These are phyloP conservation scores for Ethmia dodecea DNA, from an alignment of 2,888 invertebrate genomes.

Conservation along the genomic window DNA sequence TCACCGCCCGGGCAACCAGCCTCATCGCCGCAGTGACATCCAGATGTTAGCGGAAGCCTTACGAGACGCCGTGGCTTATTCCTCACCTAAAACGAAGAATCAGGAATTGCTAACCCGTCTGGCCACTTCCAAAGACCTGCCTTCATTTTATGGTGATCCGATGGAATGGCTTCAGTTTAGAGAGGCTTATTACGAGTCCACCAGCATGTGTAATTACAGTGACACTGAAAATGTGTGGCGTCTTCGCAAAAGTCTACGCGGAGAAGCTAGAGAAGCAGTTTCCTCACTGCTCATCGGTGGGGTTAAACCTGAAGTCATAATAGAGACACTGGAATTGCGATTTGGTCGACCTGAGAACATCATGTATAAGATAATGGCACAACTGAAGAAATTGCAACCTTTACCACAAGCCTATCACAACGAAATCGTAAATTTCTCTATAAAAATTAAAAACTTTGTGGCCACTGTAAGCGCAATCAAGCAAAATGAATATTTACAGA, in stretches of 20 bases:
- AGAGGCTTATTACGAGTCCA: slow-evolving; percentile 21
- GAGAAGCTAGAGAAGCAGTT: slow-evolving; percentile 14
- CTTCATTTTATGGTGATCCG: slow-evolving; percentile 19
- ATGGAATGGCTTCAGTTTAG: slow-evolving; percentile 25
- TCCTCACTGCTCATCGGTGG: slow-evolving; percentile 1
- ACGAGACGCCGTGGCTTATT: neutral
- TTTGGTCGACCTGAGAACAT: slow-evolving; percentile 18
- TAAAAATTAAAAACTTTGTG: slow-evolving; percentile 21
- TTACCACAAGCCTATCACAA: slow-evolving; percentile 17
- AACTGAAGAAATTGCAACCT: slow-evolving; percentile 18
- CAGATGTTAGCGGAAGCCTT: neutral
- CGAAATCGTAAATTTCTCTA: slow-evolving; percentile 19
- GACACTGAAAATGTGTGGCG: slow-evolving; percentile 24
- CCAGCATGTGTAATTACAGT: slow-evolving; percentile 18
- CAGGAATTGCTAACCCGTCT: slow-evolving; percentile 14
- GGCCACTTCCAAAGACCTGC: slow-evolving; percentile 18
- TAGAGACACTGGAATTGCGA: slow-evolving; percentile 1
- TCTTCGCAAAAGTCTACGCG: slow-evolving; percentile 21
- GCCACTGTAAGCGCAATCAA: slow-evolving; percentile 14
- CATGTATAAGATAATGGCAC: slow-evolving; percentile 14
- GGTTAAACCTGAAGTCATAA: neutral
- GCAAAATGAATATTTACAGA: slow-evolving; percentile 7
- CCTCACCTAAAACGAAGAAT: neutral
- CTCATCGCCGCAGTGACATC: neutral
- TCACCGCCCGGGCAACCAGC: neutral